Evolutionary conservation across 2,888 invertebrate species (phyloP).

Genomic region (Embidobia sp.): DNA sequence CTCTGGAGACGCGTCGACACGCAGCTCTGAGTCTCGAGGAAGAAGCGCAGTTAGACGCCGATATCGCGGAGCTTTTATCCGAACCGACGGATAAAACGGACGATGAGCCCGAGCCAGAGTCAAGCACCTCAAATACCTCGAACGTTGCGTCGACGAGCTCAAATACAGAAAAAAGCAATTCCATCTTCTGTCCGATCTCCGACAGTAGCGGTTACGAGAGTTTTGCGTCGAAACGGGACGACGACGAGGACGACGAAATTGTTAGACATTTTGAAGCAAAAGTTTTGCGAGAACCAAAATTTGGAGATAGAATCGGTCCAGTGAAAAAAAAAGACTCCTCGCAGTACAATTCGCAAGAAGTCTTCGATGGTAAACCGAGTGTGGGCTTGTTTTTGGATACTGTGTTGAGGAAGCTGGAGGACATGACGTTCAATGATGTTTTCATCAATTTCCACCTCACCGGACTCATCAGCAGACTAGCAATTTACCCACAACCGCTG

Average conservation of each 20-base stretch:
- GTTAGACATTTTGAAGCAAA: slow-evolving; percentile 25
- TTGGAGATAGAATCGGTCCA: too few species aligned
- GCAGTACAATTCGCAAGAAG: slow-evolving; percentile 65
- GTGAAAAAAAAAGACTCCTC: slow-evolving; percentile 3
- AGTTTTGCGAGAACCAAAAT: slow-evolving; percentile 10
- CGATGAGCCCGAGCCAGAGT: slow-evolving; percentile 47
- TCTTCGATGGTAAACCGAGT: slow-evolving; percentile 78
- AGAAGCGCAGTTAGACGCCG: slow-evolving; percentile 75
- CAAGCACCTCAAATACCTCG: slow-evolving; percentile 38
- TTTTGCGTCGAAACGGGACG: slow-evolving; percentile 81
- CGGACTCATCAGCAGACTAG: slow-evolving; percentile 91
- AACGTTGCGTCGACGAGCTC: slow-evolving; percentile 38
- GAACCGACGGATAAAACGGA: slow-evolving; percentile 70
- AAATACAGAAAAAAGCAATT: slow-evolving; percentile 73
- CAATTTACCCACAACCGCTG: slow-evolving; percentile 94
- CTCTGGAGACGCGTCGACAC: slow-evolving; percentile 32
- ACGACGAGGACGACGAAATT: slow-evolving; percentile 48
- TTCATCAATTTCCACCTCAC: slow-evolving; percentile 94
- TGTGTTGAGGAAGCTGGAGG: slow-evolving; percentile 90
- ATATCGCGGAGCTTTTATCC: slow-evolving; percentile 78
- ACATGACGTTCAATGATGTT: slow-evolving; percentile 91
- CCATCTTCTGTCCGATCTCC: slow-evolving; percentile 84
- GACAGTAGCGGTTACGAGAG: slow-evolving; percentile 92
- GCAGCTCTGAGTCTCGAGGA: slow-evolving; percentile 71
- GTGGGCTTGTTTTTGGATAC: slow-evolving; percentile 87